phyloP scores from a whole-genome alignment of 2,888 invertebrate genomes.

The Synanthedon vespiformis region DNA sequence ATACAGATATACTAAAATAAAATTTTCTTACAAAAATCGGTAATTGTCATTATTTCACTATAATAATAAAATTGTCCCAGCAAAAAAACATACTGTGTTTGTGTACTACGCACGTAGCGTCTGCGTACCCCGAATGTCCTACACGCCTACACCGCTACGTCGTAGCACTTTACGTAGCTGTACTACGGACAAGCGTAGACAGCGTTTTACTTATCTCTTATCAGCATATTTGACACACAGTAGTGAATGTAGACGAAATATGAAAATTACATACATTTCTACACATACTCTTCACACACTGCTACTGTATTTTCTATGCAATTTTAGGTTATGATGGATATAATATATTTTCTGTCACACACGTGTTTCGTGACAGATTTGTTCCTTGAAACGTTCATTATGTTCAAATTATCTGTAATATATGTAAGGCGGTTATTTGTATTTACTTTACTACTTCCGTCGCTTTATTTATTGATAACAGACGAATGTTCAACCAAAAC shows the following conservation, averaged over 20 bases:
- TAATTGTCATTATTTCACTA: too few species aligned
- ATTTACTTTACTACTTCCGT: background rate
- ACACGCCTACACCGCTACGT: slow-evolving; percentile 1
- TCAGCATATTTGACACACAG: background rate
- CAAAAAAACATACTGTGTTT: too few species aligned
- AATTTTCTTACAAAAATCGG: too few species aligned
- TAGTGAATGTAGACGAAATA: background rate
- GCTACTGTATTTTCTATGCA: background rate
- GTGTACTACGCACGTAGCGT: too few species aligned
- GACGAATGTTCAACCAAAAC: too few species aligned
- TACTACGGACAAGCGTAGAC: background rate
- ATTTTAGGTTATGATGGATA: background rate
- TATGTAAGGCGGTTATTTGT: background rate
- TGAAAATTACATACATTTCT: background rate
- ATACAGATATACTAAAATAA: too few species aligned
- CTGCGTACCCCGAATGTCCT: background rate
- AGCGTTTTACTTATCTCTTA: background rate
- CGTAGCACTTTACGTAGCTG: slow-evolving; percentile 1
- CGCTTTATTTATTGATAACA: too few species aligned
- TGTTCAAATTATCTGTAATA: background rate
- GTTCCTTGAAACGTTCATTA: background rate
- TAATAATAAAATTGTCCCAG: too few species aligned
- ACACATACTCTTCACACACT: background rate
- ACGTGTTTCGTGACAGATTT: background rate
- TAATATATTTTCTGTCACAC: background rate